Base-by-base conservation (phyloP, 53 echinoderm and acorn worm genomes). In the Zoroaster sp. region DNA sequence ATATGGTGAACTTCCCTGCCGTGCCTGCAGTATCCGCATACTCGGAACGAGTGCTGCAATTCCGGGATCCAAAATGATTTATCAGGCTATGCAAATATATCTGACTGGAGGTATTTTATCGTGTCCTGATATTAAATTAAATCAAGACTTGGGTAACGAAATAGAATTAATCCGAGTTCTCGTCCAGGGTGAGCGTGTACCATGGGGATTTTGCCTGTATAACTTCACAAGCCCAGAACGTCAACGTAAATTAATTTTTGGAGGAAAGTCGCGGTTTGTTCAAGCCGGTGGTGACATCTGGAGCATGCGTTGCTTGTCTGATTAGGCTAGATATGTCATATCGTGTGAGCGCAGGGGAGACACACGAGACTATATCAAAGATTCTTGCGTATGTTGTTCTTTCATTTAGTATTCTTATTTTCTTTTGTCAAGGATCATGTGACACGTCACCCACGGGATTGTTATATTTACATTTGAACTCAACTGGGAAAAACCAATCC, bases 101-200 rank as follows among this genome's bases (percentile, higher is more conserved):
- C 25, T 23, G 53, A 5, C 78, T 35, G 54, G 15, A 8, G 36
- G 20, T 54, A 47, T 78, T 78, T 78, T 25, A 13, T 75, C n/a
- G 37, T 39, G 55, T 35, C 38, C 59, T 59, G 78, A 59, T 18
- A 78, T 78, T 78, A 78, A 55, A 78, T 78, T 78, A 78, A 78
- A 55, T 10, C 14, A 54, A 36, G 38, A 36, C 55, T 54, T 37
- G 40, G 78, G 2, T 18, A n/a, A 18, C 37, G n/a, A 53, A 78
- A 78, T 78, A 59, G 55, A 78, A 78, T 78, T 38, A 78, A 53
- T 78, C 55, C 20, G 35, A 63, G 5, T 53, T 55, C 78, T 78
- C 13, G 78, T 54, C 78, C 78, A 78, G 55, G 78, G 78, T 78
- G 54, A 37, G 17, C 78, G 3, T 35, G 78, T 28, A 78, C 78